A percentile compares a stretch with the other conserved stretches of the same genome.
Conservation (phyloP, 2,888 invertebrate genomes). For the Aproaerema taeniolella region DNA sequence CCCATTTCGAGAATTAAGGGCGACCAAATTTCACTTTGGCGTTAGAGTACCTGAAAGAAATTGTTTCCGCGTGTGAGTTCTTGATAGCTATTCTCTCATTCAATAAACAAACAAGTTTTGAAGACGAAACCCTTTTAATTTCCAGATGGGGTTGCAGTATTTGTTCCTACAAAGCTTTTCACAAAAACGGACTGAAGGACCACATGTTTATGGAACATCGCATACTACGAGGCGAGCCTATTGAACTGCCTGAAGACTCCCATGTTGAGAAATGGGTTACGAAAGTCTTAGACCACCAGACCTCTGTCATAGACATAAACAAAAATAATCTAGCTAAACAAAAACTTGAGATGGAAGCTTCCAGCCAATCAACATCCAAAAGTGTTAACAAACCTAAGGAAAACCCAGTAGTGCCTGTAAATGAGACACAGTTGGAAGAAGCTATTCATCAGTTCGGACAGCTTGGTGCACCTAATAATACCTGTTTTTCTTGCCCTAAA, state of each 20-base stretch:
- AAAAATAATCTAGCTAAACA: slow-evolving; percentile 40
- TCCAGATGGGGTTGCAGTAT: slow-evolving; percentile 77
- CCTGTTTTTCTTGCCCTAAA: slow-evolving; percentile 51
- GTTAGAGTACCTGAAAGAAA: too few relatives aligned
- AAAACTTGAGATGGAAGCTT: slow-evolving; percentile 28
- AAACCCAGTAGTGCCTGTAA: neutral
- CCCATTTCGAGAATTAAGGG: too few relatives aligned
- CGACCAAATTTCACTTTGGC: too few relatives aligned
- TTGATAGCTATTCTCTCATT: too few relatives aligned
- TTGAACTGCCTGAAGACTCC: slow-evolving; percentile 52
- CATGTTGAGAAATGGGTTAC: slow-evolving; percentile 75
- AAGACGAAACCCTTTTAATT: slow-evolving; percentile 18
- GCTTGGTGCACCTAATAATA: slow-evolving; percentile 38
- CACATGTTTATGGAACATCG: slow-evolving; percentile 74
- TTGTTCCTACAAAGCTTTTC: slow-evolving; percentile 78
- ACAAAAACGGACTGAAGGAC: slow-evolving; percentile 66
- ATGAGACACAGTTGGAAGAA: slow-evolving; percentile 9
- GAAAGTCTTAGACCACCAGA: slow-evolving; percentile 45
- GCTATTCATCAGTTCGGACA: slow-evolving; percentile 53
- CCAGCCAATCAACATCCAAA: neutral
- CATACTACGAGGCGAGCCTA: slow-evolving; percentile 34
- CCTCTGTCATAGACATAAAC: slow-evolving; percentile 35
- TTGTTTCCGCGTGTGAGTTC: too few relatives aligned
- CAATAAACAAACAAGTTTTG: too few relatives aligned
- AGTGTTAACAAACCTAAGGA: neutral